phyloP scores from a whole-genome alignment of 2,113 vertebrate species.

The Oncorhynchus clarkii region DNA sequence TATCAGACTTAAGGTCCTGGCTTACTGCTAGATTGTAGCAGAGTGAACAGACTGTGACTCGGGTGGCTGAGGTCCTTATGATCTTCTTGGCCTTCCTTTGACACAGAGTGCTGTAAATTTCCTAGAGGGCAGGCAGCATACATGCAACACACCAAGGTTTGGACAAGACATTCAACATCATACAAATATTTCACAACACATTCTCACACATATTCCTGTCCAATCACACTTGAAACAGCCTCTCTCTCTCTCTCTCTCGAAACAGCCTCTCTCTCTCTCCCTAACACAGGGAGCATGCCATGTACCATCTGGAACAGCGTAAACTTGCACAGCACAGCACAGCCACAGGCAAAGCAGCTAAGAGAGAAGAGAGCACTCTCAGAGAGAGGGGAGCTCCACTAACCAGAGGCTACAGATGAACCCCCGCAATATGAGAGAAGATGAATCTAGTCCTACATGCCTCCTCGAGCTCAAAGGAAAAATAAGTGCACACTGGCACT shows the following conservation, averaged over 20 bases:
- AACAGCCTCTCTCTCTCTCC: conserved; percentile 9
- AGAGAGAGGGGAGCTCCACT: conserved; percentile 31
- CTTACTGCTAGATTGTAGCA: no score
- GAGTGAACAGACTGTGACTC: no score
- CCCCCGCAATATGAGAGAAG: conserved; percentile 36
- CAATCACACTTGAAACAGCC: neutral
- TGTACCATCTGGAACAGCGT: neutral
- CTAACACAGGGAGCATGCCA: conserved; percentile 1
- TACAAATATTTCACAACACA: neutral
- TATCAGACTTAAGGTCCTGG: no score
- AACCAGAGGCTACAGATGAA: conserved; percentile 42
- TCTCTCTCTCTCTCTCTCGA: neutral
- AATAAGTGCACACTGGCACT: neutral
- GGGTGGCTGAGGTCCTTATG: no score
- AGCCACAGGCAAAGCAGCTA: conserved; percentile 28
- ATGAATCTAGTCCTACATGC: conserved; percentile 45
- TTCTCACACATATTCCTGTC: neutral
- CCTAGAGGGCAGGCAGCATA: neutral
- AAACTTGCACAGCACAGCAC: conserved; percentile 5
- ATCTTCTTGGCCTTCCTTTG: no score
- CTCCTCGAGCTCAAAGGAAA: conserved; percentile 18
- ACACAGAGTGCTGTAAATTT: no score
- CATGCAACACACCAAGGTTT: neutral
- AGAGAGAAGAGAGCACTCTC: conserved; percentile 14
- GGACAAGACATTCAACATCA: neutral